Base-by-base conservation (phyloP, 2,888 invertebrate genomes). In the Morinoia aosen region DNA sequence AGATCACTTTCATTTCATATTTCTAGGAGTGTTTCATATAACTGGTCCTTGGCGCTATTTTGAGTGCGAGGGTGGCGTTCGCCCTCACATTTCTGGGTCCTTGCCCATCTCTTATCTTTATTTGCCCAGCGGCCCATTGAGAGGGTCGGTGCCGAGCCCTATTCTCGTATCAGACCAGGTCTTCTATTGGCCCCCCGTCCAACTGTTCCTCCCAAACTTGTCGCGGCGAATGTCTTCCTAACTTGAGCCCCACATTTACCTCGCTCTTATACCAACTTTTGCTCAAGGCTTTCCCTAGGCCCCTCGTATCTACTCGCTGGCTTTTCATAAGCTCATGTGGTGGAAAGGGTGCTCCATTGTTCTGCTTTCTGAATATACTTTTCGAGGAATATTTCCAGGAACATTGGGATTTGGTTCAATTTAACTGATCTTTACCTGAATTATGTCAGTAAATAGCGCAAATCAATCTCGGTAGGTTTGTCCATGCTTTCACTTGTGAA, bases 41-140 rank as follows among this genome's bases (percentile, higher is more conserved):
- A 10, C 25, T 25, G 33, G 76, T 76, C 33, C 33, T 10, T 25
- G 33, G 76, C 76, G 16, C 76, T 76, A 76, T 76, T 76, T 76
- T 33, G 76, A 76, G 76, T 76, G 76, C 25, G 76, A 76, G 25
- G 25, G 8, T 33, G 33, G 76, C 76, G 76, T 76, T 76, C 25
- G 14, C 90, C 14, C 90, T 90, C 90, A 90, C 48, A 90, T 90
- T 90, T 90, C 90, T 90, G 48, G 90, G 90, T 90, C 14, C 40
- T 90, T 11, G 90, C 40, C 40, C 90, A 90, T 90, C 40, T 90
- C 90, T 90, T 90, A 90, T 93, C 93, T 93, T 93, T 93, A 93
- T 93, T 57, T 93, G 57, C n/a, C 57, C 93, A 93, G 93, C 57
- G 5, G 93, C 93, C 57, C 93, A 93, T 93, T 57, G 93, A 57